phyloP scores from a whole-genome alignment of 1,140 invertebrate genomes.

The Penaeus chinensis region DNA sequence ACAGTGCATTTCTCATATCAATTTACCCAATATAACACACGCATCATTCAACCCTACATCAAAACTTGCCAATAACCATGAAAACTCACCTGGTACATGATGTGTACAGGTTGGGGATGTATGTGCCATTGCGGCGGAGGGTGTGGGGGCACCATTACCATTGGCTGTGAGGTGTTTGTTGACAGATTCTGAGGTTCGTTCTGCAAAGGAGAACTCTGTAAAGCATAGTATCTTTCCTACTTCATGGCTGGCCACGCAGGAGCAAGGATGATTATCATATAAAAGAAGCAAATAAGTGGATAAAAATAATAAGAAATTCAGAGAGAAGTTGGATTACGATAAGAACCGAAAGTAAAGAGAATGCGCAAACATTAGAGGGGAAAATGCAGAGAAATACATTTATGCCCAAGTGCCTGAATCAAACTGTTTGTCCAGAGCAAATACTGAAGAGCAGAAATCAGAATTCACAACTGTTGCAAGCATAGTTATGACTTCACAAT shows the following conservation, averaged over 20 bases:
- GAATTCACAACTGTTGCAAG: too few species aligned
- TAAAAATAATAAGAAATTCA: not conserved
- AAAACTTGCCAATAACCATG: not conserved
- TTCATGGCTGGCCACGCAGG: not conserved
- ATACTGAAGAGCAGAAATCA: too few species aligned
- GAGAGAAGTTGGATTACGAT: not conserved
- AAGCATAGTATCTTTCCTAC: not conserved
- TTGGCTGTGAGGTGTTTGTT: slow-evolving; percentile 52
- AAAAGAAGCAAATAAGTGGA: not conserved
- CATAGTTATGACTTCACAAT: too few species aligned
- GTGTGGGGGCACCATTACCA: slow-evolving; percentile 59
- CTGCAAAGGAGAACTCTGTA: slow-evolving; percentile 21
- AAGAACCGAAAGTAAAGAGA: slow-evolving; percentile 5
- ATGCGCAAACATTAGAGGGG: not conserved
- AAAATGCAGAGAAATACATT: too few species aligned
- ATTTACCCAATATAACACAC: too few species aligned
- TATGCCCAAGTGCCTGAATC: too few species aligned
- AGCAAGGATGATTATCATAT: not conserved
- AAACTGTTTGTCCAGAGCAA: too few species aligned
- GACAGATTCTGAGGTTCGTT: slow-evolving; percentile 63
- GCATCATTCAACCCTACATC: not conserved
- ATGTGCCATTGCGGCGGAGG: slow-evolving; percentile 60
- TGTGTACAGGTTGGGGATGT: slow-evolving; percentile 55
- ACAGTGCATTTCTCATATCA: not conserved
- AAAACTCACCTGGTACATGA: slow-evolving; percentile 58